phyloP scores from a whole-genome alignment of 1,140 invertebrate species.

The Bombus vancouverensis region DNA sequence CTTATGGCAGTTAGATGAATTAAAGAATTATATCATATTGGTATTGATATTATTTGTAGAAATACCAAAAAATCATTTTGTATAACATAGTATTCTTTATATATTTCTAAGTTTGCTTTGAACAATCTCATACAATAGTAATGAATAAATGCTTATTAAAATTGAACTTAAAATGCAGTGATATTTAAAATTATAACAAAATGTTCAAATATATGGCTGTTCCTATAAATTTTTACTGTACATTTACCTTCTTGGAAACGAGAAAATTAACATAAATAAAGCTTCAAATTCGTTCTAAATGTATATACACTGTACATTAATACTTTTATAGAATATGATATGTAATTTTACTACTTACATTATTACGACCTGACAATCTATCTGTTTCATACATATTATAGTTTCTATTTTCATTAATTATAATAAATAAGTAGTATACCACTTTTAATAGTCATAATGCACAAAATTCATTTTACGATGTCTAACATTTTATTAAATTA shows the following conservation, averaged over 20 bases:
- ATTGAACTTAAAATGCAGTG: neutral
- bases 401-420: slow-evolving; percentile 6
- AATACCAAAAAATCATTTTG: neutral
- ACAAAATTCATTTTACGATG: slow-evolving; percentile 3
- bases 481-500: slow-evolving; percentile 4
- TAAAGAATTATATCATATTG: neutral
- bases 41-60: neutral
- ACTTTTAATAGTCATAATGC: slow-evolving; percentile 3
- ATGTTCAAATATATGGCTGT: neutral
- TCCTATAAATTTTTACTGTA: neutral
- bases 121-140: neutral
- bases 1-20: slow-evolving; percentile 21
- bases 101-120: neutral
- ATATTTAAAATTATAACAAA: neutral
- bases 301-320: slow-evolving; percentile 24
- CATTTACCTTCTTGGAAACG: neutral
- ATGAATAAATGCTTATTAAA: neutral
- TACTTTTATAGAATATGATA: slow-evolving; percentile 2
- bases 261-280: neutral
- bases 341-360: slow-evolving; percentile 23
- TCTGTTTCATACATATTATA: neutral
- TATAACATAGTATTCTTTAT: neutral
- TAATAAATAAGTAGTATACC: slow-evolving; percentile 7
- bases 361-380: neutral
- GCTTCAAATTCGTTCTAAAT: neutral